Percentiles rank a stretch among this genome's conserved stretches.
Evolutionary conservation across 1,140 invertebrate genomes (phyloP).

Genomic region (Drosophila lini): DNA sequence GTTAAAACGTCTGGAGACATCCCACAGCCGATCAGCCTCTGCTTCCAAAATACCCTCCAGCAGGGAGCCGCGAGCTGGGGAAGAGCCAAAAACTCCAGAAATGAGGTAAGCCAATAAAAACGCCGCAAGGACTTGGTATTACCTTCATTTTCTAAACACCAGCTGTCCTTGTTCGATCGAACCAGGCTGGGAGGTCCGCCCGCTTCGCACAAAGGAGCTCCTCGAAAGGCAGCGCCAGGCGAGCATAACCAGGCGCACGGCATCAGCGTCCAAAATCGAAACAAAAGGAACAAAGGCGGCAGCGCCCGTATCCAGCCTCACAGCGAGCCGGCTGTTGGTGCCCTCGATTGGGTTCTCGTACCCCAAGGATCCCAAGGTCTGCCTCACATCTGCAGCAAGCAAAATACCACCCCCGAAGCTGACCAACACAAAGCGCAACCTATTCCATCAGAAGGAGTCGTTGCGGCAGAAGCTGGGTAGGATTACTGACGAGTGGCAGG

Average conservation of each 20-base stretch:
- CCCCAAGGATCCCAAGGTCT: constrained; percentile 25
- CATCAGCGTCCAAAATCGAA: constrained; percentile 18
- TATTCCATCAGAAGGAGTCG: constrained; percentile 16
- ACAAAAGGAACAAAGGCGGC: constrained; percentile 4
- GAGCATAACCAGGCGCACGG: not conserved
- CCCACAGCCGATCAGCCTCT: not conserved
- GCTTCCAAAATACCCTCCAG: not conserved
- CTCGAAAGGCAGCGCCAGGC: constrained; percentile 18
- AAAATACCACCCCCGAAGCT: constrained; percentile 3
- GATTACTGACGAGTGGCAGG: constrained; percentile 16
- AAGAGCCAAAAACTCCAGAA: constrained; percentile 1
- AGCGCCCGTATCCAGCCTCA: not conserved
- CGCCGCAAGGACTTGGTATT: not conserved
- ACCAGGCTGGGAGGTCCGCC: constrained; percentile 8
- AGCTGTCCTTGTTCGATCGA: not conserved
- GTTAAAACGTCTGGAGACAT: not conserved
- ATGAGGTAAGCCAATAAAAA: constrained; percentile 3
- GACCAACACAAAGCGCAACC: constrained; percentile 35
- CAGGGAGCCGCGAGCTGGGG: not conserved
- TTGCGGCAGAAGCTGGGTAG: constrained; percentile 23
- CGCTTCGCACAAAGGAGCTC: constrained; percentile 29
- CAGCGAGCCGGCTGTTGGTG: constrained; percentile 21
- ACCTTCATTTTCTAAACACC: not conserved
- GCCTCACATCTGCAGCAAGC: not conserved
- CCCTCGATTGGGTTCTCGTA: constrained; percentile 42